Conservation (phyloP, 2,797 vertebrate species). For the Uromys caudimaculatus region DNA sequence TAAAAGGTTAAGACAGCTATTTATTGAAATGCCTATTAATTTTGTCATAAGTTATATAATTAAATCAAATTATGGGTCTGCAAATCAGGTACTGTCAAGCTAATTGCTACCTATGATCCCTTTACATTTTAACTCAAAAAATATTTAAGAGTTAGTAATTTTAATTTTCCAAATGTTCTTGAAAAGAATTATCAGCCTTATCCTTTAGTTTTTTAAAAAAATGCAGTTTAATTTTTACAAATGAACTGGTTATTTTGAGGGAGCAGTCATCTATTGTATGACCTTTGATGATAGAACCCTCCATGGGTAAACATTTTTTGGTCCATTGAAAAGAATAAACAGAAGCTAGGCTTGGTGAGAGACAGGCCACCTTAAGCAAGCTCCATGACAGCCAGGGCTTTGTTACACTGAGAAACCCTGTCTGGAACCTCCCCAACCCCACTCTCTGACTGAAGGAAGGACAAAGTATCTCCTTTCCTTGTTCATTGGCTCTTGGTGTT, state of each 20-base stretch:
- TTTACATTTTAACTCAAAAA: constrained; percentile 52
- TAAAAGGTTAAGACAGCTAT: constrained; percentile 11
- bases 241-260: neutral
- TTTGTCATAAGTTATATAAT: neutral
- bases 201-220: neutral
- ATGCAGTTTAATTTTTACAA: neutral
- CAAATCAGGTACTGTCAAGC: neutral
- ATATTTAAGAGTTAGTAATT: neutral
- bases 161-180: constrained; percentile 56
- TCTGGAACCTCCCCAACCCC: neutral
- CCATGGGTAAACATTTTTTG: neutral
- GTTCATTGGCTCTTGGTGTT: neutral
- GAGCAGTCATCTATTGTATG: neutral
- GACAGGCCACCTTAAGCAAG: neutral
- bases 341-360: neutral
- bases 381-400: neutral
- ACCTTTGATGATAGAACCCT: neutral
- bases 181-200: constrained; percentile 4
- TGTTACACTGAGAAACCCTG: neutral
- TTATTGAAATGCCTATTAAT: neutral
- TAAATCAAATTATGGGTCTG: neutral
- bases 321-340: neutral
- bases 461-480: constrained; percentile 25
- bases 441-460: neutral
- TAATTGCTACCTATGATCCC: neutral